Conservation (phyloP, 2,797 vertebrate genomes). For the Xiphorhynchus erythropygius region DNA sequence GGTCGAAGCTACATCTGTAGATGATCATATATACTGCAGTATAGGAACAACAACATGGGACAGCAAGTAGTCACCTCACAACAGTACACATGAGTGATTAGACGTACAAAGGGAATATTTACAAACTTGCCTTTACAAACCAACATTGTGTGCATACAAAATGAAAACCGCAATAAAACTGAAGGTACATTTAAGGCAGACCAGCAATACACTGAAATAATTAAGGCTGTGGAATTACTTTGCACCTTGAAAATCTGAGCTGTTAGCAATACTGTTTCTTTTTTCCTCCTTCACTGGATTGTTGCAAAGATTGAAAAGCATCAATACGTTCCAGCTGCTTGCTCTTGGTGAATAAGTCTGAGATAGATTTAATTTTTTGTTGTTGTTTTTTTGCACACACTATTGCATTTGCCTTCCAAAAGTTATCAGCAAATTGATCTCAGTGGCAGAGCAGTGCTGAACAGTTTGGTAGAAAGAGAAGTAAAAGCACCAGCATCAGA, state of each 20-base stretch:
- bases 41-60: constrained; percentile 70
- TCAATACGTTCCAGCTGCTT: constrained; percentile 54
- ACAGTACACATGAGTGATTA: constrained; percentile 71
- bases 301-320: constrained; percentile 68
- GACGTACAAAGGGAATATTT: constrained; percentile 80
- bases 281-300: constrained; percentile 2
- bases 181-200: constrained; percentile 82
- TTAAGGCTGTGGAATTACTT: constrained; percentile 82
- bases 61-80: constrained; percentile 76
- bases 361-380: not conserved
- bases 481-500: constrained; percentile 76
- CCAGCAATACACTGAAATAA: constrained; percentile 80
- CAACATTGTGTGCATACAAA: constrained; percentile 75
- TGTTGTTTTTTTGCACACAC: not conserved
- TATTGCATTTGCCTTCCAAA: constrained; percentile 22
- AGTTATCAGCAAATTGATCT: constrained; percentile 35
- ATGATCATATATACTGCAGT: constrained; percentile 53
- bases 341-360: not conserved
- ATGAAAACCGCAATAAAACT: constrained; percentile 70
- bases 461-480: constrained; percentile 73
- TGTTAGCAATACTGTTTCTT: constrained; percentile 59
- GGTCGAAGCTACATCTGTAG: constrained; percentile 70
- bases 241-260: constrained; percentile 79
- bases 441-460: constrained; percentile 55
- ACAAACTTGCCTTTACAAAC: constrained; percentile 81